Evolutionary conservation across 1,140 invertebrate genomes (phyloP).

Genomic region (Archivesica marissinica): DNA sequence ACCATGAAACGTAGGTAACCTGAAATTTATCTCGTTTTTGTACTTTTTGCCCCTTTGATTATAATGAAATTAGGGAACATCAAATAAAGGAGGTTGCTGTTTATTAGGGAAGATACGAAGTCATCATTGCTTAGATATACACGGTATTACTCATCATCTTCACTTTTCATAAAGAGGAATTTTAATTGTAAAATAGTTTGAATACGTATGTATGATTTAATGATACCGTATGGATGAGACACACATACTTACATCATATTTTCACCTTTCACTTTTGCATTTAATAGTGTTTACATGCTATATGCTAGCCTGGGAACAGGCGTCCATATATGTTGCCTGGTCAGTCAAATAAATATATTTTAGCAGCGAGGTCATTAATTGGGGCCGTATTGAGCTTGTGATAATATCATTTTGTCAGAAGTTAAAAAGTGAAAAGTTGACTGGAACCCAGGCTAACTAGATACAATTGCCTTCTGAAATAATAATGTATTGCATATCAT

Average conservation of each 20-base stretch:
- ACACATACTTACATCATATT: constrained; percentile 8
- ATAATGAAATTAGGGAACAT: constrained; percentile 28
- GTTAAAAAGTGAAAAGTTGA: no score
- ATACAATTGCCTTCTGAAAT: no score
- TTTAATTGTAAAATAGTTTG: constrained; percentile 38
- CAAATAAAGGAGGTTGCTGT: constrained; percentile 26
- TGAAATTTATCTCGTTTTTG: constrained; percentile 17
- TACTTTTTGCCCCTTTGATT: constrained; percentile 28
- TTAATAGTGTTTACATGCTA: background rate
- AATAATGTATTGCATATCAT: no score
- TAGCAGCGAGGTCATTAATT: no score
- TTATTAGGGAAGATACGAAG: constrained; percentile 2
- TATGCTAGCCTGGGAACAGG: no score
- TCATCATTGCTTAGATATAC: constrained; percentile 32
- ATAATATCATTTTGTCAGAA: no score
- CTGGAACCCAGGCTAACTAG: no score
- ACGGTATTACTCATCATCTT: constrained; percentile 12
- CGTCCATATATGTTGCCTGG: no score
- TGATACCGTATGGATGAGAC: constrained; percentile 5
- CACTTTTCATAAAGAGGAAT: constrained; percentile 21
- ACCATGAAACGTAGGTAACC: constrained; percentile 6
- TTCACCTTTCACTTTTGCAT: background rate
- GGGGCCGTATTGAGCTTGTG: no score
- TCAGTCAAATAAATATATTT: no score
- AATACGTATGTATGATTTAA: background rate